Conservation (phyloP, 2,888 invertebrate species). For the Subacronicta megacephala region DNA sequence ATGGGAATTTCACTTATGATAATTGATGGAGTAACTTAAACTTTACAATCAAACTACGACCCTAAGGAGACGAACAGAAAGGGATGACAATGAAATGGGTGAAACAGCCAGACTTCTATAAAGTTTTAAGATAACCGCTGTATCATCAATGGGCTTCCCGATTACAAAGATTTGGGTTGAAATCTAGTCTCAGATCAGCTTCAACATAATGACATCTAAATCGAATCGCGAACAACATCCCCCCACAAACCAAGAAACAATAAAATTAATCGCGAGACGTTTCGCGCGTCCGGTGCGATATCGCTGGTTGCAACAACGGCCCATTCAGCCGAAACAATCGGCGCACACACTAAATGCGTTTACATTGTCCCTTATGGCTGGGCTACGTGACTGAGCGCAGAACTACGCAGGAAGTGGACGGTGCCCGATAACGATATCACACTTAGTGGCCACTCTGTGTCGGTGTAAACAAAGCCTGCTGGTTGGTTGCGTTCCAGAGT, state of each 20-base stretch:
- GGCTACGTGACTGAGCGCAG: slow-evolving; percentile 69
- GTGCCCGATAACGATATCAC: slow-evolving; percentile 70
- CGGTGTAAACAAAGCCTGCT: slow-evolving; percentile 53
- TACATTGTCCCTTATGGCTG: slow-evolving; percentile 67
- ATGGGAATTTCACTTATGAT: too few species aligned
- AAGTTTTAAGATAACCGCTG: too few species aligned
- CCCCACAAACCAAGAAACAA: slow-evolving; percentile 59
- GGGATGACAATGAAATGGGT: too few species aligned
- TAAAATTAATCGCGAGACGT: slow-evolving; percentile 60
- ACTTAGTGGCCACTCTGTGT: slow-evolving; percentile 50
- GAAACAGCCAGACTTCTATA: too few species aligned
- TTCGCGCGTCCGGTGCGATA: slow-evolving; percentile 68
- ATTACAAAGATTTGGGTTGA: background rate
- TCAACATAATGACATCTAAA: slow-evolving; percentile 21
- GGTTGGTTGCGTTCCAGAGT: slow-evolving; percentile 21
- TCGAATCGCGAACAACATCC: slow-evolving; percentile 36
- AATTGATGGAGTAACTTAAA: too few species aligned
- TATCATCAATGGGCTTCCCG: too few species aligned
- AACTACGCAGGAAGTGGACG: slow-evolving; percentile 66
- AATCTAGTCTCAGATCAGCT: background rate
- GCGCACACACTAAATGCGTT: slow-evolving; percentile 55
- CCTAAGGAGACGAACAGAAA: too few species aligned
- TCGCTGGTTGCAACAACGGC: slow-evolving; percentile 54
- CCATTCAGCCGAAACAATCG: slow-evolving; percentile 61
- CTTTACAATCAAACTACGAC: too few species aligned